Evolutionary conservation across 2,797 vertebrate genomes (phyloP).

Genomic region (Silurus lanzhouensis): DNA sequence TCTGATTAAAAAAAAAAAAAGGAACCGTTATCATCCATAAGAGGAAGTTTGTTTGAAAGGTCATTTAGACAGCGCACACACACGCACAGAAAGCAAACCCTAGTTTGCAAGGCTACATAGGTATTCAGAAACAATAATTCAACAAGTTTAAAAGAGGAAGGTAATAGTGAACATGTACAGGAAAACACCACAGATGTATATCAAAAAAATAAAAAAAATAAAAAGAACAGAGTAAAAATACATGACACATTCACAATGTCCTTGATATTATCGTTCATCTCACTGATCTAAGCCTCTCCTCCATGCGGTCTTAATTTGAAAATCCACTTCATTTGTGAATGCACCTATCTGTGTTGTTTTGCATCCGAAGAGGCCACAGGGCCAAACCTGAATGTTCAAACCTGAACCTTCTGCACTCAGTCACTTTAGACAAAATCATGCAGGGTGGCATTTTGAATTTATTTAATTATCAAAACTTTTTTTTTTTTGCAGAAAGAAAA

Average conservation of each 20-base stretch:
- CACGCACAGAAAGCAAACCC: not conserved
- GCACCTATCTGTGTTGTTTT: conserved; percentile 8
- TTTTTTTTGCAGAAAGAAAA: not conserved
- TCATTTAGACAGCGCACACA: not conserved
- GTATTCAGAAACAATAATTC: not conserved
- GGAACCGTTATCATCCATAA: not conserved
- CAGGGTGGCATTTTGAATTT: not conserved
- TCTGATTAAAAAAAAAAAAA: not conserved
- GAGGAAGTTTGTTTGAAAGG: conserved; percentile 18
- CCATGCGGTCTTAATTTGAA: conserved; percentile 19
- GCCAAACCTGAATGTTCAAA: conserved; percentile 7
- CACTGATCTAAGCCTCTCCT: not conserved
- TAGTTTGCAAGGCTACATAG: not conserved
- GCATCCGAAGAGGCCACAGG: not conserved
- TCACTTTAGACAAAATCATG: not conserved
- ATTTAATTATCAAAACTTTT: not conserved
- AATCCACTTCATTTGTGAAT: conserved; percentile 27
- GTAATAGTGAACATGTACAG: not conserved
- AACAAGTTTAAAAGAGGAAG: not conserved
- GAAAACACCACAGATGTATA: not conserved
- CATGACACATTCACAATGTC: not conserved
- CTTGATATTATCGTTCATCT: not conserved
- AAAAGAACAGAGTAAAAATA: not conserved
- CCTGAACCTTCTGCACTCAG: not conserved
- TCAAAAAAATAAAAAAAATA: too few species aligned